These are phyloP conservation scores for Reticulitermes speratus DNA, from an alignment of 1,140 invertebrate genomes.

Conservation along the genomic window DNA sequence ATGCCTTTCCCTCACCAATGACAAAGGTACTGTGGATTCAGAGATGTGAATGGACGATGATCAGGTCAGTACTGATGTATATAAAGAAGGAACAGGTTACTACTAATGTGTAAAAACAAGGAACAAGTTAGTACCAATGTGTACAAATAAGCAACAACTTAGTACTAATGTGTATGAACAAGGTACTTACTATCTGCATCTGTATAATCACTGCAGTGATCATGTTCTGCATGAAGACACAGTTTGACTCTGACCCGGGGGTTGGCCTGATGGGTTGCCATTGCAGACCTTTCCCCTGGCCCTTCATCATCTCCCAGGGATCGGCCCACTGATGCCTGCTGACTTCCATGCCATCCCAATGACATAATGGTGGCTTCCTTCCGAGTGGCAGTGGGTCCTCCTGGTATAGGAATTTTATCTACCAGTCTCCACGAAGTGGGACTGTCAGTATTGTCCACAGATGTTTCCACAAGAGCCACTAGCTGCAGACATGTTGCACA, in stretches of 20 bases:
- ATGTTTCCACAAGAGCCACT: constrained; percentile 67
- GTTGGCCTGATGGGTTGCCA: constrained; percentile 45
- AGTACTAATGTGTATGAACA: too few species aligned
- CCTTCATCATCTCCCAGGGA: constrained; percentile 54
- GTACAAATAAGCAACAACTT: too few species aligned
- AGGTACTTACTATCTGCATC: constrained; percentile 74
- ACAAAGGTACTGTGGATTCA: too few species aligned
- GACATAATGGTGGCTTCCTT: constrained; percentile 56
- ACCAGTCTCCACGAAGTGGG: constrained; percentile 67
- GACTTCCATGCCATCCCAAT: constrained; percentile 30
- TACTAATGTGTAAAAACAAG: too few species aligned
- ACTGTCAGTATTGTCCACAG: constrained; percentile 44
- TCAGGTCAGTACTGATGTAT: too few species aligned
- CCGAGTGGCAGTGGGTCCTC: constrained; percentile 65
- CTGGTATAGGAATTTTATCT: constrained; percentile 64
- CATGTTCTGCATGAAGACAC: constrained; percentile 71
- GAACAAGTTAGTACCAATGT: too few species aligned
- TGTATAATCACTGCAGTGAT: constrained; percentile 78
- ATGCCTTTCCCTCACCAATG: too few species aligned
- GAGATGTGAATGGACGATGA: too few species aligned
- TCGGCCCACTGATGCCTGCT: constrained; percentile 42
- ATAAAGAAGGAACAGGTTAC: too few species aligned
- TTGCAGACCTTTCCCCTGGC: constrained; percentile 44
- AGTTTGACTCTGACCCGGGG: constrained; percentile 72
- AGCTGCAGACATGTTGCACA: constrained; percentile 69